Base-by-base conservation (phyloP, 30 jellyfish, hydroid and myxozoan genomes). In the Pseudorhiza aurosa region DNA sequence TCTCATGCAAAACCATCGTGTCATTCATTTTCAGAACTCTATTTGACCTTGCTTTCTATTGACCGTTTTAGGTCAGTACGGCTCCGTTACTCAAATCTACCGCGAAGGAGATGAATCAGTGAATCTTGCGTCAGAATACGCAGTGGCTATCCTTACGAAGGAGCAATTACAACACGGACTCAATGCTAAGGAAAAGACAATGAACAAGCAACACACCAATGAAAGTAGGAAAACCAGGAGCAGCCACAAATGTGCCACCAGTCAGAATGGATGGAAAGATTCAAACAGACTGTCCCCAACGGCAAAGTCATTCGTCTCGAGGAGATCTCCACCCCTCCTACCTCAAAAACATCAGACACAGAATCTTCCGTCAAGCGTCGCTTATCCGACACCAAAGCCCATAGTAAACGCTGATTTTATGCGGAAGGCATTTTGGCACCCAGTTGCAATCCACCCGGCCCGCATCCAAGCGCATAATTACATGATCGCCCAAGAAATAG, bases 61-160 rank as follows among this genome's bases (percentile, higher is more conserved):
- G n/a, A n/a, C n/a, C n/a, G n/a, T n/a, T n/a, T n/a, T 58, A 94
- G 99, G 99, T 19, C 97, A 87, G 53, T 95, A 94, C 36, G 99
- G 97, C 39, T 74, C 91, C 15, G 96, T 73, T n/a, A 94, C 85
- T 37, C 88, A 88, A 32, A 94, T 94, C 8, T 94, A 94, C 87
- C 69, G 72, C 35, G 83, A 83, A 28, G 99, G 96, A 4, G 92
- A 94, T 32, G 88, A 67, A 33, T 65, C 71, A 27, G 85, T 94
- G 36, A 94, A 94, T 53, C 47, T 87, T 25, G 65, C 76, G 1
- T 94, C 99, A 22, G 93, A 84, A 51, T 77, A 77, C 56, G 94
- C 87, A 58, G 75, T 76, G 42, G 85, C 94, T 19, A 87, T 91
- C 27, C 62, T 85, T 39, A 75, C 63, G 44, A 43, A 49, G 45